Conservation (phyloP, 2,797 vertebrate genomes). For the Hydrophis major region DNA sequence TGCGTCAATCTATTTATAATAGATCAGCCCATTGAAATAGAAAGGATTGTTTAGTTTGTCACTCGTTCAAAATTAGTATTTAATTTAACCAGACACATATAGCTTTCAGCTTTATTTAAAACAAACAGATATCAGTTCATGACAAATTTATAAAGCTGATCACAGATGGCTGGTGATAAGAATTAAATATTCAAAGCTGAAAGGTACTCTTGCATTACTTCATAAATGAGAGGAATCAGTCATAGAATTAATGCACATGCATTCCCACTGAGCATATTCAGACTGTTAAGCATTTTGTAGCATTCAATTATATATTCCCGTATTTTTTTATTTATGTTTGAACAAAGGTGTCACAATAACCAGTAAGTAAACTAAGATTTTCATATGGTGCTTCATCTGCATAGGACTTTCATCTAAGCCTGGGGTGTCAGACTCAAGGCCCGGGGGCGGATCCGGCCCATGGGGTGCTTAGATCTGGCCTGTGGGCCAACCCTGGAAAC, state of each 20-base stretch:
- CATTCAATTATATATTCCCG: slow-evolving; percentile 22
- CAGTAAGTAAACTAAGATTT: neutral
- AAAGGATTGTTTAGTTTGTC: neutral
- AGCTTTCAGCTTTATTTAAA: neutral
- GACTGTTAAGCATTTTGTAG: slow-evolving; percentile 8
- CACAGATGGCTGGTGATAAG: neutral
- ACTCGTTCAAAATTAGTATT: neutral
- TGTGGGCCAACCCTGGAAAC: no score
- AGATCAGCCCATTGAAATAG: neutral
- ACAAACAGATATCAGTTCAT: neutral
- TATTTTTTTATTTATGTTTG: slow-evolving; percentile 43
- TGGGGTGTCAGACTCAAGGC: no score
- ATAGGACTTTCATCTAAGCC: neutral
- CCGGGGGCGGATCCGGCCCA: no score
- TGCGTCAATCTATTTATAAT: slow-evolving; percentile 37
- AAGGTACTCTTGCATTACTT: neutral
- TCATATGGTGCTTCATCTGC: neutral
- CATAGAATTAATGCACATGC: neutral
- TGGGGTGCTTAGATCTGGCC: no score
- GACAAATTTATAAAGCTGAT: neutral
- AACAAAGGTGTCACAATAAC: neutral
- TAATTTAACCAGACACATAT: neutral
- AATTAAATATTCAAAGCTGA: neutral
- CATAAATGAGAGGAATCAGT: neutral
- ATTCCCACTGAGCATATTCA: neutral